phyloP scores from a whole-genome alignment of 2,113 vertebrate genomes.

The Rissa tridactyla region DNA sequence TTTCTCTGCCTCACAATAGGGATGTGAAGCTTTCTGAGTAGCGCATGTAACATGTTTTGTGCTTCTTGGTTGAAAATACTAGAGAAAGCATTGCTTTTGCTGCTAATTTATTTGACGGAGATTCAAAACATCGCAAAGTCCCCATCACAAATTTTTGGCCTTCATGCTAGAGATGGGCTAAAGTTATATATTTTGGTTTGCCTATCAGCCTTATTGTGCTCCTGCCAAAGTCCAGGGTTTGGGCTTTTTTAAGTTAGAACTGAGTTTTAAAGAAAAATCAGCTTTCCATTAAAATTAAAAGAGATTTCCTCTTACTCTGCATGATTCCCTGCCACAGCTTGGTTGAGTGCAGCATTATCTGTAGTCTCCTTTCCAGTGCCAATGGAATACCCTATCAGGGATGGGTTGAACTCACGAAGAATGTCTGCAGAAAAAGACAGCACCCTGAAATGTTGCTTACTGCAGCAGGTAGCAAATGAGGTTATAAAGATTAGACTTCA shows the following conservation, averaged over 20 bases:
- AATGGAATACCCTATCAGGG: conserved; percentile 70
- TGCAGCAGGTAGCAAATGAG: neutral
- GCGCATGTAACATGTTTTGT: neutral
- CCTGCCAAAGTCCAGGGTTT: neutral
- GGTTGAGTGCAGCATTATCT: conserved; percentile 61
- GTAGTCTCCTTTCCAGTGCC: conserved; percentile 51
- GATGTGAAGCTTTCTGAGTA: neutral
- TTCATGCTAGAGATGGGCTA: neutral
- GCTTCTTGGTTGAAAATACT: neutral
- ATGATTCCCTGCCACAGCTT: conserved; percentile 61
- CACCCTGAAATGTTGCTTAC: neutral
- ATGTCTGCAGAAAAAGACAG: conserved; percentile 73
- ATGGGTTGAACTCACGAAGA: conserved; percentile 76
- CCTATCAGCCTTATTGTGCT: neutral
- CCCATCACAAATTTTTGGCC: neutral
- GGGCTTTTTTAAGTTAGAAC: neutral
- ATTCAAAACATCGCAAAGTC: neutral
- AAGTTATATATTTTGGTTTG: neutral
- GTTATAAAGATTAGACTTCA: neutral
- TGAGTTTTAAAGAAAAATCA: neutral
- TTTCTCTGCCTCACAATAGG: neutral
- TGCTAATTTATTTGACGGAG: neutral
- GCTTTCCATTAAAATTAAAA: neutral
- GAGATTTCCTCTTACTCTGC: conserved; percentile 58
- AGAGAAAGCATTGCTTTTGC: neutral